A percentile compares a stretch with the other conserved stretches of the same genome.
phyloP scores from a whole-genome alignment of 2,888 invertebrate species.

The Lutraria lutraria region DNA sequence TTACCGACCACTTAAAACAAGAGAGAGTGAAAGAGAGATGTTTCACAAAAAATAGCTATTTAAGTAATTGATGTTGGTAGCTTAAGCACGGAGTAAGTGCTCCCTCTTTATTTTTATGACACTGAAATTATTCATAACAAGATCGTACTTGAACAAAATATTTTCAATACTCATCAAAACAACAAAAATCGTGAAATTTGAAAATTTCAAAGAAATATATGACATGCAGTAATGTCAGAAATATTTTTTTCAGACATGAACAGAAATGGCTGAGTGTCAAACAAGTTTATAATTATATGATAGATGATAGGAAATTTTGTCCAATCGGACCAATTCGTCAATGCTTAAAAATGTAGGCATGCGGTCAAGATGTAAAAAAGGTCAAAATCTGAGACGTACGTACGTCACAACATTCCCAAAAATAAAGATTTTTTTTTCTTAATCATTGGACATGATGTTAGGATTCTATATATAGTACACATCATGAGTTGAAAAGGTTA shows the following conservation, averaged over 20 bases:
- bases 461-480: no score
- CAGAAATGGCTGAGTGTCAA: not conserved
- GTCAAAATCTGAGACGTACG: no score
- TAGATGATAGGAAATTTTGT: not conserved
- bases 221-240: not conserved
- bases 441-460: no score
- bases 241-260: not conserved
- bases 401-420: no score
- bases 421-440: no score
- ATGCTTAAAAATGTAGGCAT: not conserved
- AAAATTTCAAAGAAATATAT: conserved; percentile 11
- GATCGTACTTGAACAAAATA: not conserved
- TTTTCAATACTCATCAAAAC: not conserved
- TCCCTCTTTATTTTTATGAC: conserved; percentile 17
- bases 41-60: not conserved
- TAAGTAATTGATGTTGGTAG: conserved; percentile 1
- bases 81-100: not conserved
- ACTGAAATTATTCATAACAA: conserved; percentile 4
- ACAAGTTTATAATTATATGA: not conserved
- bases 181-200: not conserved
- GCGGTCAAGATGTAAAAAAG: not conserved
- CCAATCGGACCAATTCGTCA: not conserved
- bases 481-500: no score
- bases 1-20: conserved; percentile 7
- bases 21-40: conserved; percentile 11